Evolutionary conservation across 2,888 invertebrate species (phyloP), one percentile per base, ranked within the genome.

Genomic region (Eupithecia tripunctaria): DNA sequence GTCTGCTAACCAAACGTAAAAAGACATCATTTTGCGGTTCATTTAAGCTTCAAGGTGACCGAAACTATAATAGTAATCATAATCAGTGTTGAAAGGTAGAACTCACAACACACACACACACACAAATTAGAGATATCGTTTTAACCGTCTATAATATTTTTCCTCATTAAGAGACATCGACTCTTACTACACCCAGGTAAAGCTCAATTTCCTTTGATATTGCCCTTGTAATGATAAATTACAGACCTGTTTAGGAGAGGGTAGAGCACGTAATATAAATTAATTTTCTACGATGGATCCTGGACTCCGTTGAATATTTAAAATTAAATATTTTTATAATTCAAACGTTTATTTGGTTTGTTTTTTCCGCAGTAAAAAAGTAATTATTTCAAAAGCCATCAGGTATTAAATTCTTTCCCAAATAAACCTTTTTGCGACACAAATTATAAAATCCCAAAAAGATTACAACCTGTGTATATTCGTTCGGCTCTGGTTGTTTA

Each of bases 191-290:
- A 56, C 10, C 41, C 12, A 15, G 18, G n/a, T 25, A 64, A 32
- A 64, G 64, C 27, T 43, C n/a, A 43, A 59, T 43, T 43, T 59
- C 15, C 18, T 41, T 41, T 47, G 15, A 25, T 43, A 36, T 15
- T 38, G 1, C 38, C 36, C 6, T 64, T 36, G 10, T 25, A 36
- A 64, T 64, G 36, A 38, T 38, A 25, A 64, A 38, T 15, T 41
- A 15, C 4, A 68, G 59, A 15, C 43, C n/a, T 27, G 8, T 59
- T 36, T 38, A 63, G 29, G 62, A 71, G 63, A 71, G 71, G 63
- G 47, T 21, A 74, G 65, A 60, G 75, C 75, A 75, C 75, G 70
- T 75, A 68, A 72, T 75, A 70, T 70, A 75, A 70, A 75, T 75
- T 75, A 72, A 75, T 75, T 72, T 70, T 70, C 70, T 62, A 47